Percentiles rank a stretch among this genome's conserved stretches.
Evolutionary conservation across 2,797 vertebrate genomes (phyloP).

Genomic region (Sebastes minor): DNA sequence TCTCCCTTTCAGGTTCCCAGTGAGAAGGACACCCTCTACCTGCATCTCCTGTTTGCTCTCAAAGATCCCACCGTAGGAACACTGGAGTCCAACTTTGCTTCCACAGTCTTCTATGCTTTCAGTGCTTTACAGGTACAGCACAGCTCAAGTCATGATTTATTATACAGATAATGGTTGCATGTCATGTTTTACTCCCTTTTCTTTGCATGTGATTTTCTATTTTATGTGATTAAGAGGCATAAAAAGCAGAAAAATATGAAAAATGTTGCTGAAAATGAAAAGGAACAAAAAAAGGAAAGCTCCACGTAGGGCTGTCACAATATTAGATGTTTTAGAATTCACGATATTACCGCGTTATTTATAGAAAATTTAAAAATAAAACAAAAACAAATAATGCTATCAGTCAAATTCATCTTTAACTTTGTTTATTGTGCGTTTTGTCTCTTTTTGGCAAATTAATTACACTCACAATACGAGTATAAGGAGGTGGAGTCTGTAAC

Average conservation of each 20-base stretch:
- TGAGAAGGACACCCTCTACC: slow-evolving; percentile 80
- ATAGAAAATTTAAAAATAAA: too few species aligned
- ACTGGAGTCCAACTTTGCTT: slow-evolving; percentile 87
- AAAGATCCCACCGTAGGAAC: slow-evolving; percentile 77
- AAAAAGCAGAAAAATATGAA: background rate
- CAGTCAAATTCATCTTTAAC: too few species aligned
- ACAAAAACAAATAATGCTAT: too few species aligned
- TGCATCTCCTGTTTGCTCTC: slow-evolving; percentile 89
- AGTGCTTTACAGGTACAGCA: slow-evolving; percentile 72
- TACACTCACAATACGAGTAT: too few species aligned
- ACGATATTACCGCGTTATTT: rapidly evolving
- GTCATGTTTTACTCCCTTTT: background rate
- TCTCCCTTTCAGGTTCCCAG: slow-evolving; percentile 58
- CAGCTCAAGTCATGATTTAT: background rate
- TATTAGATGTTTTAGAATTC: rapidly evolving
- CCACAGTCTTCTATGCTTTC: slow-evolving; percentile 86
- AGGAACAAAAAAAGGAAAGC: background rate
- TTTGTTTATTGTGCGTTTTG: too few species aligned
- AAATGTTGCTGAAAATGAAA: background rate
- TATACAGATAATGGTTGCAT: background rate
- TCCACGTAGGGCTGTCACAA: background rate
- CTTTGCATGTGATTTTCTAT: background rate
- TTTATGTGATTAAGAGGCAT: background rate
- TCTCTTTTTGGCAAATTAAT: too few species aligned
- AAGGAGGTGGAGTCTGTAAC: too few species aligned